Percentiles rank a stretch among this genome's conserved stretches.
Conservation (phyloP, 2,113 vertebrate species). For the Isichthys henryi region DNA sequence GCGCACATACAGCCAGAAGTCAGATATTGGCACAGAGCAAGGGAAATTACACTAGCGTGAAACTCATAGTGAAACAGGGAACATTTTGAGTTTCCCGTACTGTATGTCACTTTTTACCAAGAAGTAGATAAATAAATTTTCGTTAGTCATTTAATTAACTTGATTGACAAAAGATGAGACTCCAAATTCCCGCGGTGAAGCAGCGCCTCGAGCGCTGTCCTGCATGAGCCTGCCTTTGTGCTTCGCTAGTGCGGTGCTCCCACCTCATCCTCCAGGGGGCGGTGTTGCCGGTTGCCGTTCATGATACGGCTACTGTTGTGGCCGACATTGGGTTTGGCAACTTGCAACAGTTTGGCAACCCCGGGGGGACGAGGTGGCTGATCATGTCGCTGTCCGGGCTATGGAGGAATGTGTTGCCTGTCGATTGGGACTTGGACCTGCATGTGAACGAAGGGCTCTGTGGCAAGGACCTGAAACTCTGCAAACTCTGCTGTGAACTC, state of each 20-base stretch:
- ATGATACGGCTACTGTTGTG: not conserved
- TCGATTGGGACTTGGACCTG: not conserved
- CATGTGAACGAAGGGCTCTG: not conserved
- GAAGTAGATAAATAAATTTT: not conserved
- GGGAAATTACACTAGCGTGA: not conserved
- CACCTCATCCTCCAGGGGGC: not conserved
- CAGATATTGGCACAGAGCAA: not conserved
- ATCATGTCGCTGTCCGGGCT: not conserved
- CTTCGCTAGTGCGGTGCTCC: not conserved
- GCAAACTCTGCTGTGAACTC: not conserved
- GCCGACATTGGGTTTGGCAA: not conserved
- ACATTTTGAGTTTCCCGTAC: not conserved
- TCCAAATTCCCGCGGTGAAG: not conserved
- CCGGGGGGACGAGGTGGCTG: not conserved
- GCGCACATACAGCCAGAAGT: not conserved
- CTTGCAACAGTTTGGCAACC: not conserved
- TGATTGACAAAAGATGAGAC: not conserved
- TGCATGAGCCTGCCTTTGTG: not conserved
- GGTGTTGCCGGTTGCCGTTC: not conserved
- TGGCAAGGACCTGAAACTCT: not conserved
- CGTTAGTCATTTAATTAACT: not conserved
- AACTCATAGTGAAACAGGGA: constrained; percentile 3
- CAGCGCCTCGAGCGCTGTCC: not conserved
- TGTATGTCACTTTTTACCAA: not conserved
- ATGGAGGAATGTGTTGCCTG: not conserved